phyloP scores from a whole-genome alignment of 2,888 invertebrate genomes.

The Drosophila sordidapex region DNA sequence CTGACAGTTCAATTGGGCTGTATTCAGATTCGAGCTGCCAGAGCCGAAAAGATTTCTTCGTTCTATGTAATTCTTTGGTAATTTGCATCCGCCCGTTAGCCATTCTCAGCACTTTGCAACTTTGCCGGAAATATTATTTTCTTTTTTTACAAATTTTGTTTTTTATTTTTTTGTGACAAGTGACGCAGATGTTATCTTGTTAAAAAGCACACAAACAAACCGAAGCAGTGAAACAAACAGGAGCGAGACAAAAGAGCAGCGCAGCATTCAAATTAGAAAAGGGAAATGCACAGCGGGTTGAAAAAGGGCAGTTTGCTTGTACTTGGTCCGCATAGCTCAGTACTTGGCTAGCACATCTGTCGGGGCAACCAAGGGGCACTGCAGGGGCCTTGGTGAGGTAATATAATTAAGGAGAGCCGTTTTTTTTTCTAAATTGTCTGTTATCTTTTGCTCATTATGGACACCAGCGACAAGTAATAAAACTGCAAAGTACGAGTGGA shows the following conservation, averaged over 20 bases:
- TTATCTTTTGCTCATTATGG: slow-evolving; percentile 76
- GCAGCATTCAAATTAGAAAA: slow-evolving; percentile 67
- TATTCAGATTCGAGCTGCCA: slow-evolving; percentile 16
- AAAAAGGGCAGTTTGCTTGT: slow-evolving; percentile 46
- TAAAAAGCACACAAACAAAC: slow-evolving; percentile 69
- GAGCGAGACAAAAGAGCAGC: slow-evolving; percentile 41
- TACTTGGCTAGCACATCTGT: slow-evolving; percentile 38
- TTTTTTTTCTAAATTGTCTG: slow-evolving; percentile 64
- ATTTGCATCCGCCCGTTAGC: slow-evolving; percentile 60
- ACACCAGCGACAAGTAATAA: slow-evolving; percentile 74
- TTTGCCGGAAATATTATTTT: slow-evolving; percentile 32
- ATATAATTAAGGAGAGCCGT: slow-evolving; percentile 68
- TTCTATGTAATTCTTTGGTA: slow-evolving; percentile 66
- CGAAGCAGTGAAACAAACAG: slow-evolving; percentile 53
- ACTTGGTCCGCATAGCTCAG: slow-evolving; percentile 49
- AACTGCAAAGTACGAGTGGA: slow-evolving; percentile 71
- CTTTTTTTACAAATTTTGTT: slow-evolving; percentile 12
- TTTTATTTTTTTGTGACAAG: slow-evolving; percentile 60
- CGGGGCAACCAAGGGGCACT: slow-evolving; percentile 8
- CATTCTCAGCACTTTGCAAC: slow-evolving; percentile 30
- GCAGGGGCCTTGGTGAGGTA: slow-evolving; percentile 37
- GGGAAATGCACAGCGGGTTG: slow-evolving; percentile 63
- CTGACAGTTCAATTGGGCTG: slow-evolving; percentile 53
- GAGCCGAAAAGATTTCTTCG: slow-evolving; percentile 34
- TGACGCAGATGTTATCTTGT: slow-evolving; percentile 75